A percentile compares a stretch with the other conserved stretches of the same genome.
phyloP scores from a whole-genome alignment of 2,113 vertebrate genomes.

The Hystrix cristata region DNA sequence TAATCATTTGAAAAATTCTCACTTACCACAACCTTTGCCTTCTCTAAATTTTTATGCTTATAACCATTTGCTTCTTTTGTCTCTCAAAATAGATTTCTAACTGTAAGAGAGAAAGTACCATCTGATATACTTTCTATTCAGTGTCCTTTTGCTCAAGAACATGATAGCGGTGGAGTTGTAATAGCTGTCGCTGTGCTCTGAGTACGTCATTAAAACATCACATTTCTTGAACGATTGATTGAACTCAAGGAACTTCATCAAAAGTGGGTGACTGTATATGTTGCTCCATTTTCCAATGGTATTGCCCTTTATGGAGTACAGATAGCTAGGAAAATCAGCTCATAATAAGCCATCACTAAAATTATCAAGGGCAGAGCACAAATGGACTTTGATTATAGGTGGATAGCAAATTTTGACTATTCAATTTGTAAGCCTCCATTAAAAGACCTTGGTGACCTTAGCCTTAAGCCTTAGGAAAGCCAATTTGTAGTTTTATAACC shows the following conservation, averaged over 20 bases:
- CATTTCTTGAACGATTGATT: not conserved
- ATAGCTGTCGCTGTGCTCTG: not conserved
- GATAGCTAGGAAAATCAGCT: not conserved
- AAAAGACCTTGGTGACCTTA: conserved; percentile 47
- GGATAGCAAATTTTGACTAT: conserved; percentile 58
- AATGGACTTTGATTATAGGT: conserved; percentile 57
- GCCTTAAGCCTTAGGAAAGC: conserved; percentile 4
- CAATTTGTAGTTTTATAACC: conserved; percentile 48
- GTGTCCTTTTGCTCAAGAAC: not conserved
- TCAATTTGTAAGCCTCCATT: conserved; percentile 61
- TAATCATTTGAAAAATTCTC: not conserved
- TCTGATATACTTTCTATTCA: not conserved
- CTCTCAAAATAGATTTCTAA: not conserved
- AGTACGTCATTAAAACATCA: not conserved
- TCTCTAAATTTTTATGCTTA: conserved; percentile 22
- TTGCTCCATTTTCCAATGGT: not conserved
- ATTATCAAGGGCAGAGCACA: conserved; percentile 51
- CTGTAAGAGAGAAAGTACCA: not conserved
- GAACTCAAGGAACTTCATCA: conserved; percentile 44
- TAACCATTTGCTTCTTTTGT: not conserved
- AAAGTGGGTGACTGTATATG: not conserved
- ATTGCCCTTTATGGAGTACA: not conserved
- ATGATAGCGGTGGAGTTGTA: not conserved
- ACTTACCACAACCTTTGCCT: not conserved
- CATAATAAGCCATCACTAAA: conserved; percentile 57